Base-by-base conservation (phyloP, 2,797 vertebrate species). In the Pogonophryne albipinna region DNA sequence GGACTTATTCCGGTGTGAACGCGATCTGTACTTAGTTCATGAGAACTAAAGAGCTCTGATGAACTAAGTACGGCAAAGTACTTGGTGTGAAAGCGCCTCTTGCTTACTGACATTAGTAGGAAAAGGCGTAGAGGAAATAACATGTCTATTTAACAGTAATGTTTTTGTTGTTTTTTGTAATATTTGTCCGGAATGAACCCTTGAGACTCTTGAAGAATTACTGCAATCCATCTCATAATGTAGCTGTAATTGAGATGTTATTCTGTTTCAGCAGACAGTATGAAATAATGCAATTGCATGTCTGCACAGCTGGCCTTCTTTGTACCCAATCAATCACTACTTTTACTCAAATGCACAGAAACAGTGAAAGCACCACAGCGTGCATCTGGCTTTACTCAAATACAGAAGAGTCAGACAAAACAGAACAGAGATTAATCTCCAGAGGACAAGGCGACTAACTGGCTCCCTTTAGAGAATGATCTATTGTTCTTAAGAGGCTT, bases 241-340 rank as follows among this genome's bases (percentile, higher is more conserved):
- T 1, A 11, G 23, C n/a, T 41, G 6, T 52, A 44, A 73, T 11
- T 56, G 38, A 58, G 41, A 53, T 46, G 65, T 69, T 57, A 51
- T 67, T 62, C 45, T 4, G 47, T 69, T 63, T 57, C 63, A 41
- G 63, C 20, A 44, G 50, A 2, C n/a, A 19, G 14, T 23, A 59
- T 34, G 62, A 44, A 63, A 55, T 51, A 63, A 55, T 51, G 50
- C 15, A 45, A 34, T 17, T 70, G 5, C 56, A 49, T 49, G 50
- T 77, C 57, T 45, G 15, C 42, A 38, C 60, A 55, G 61, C 3
- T 7, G 27, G 4, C 16, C 62, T 66, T 61, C 23, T 27, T 27
- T 19, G 20, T 5, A 42, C 47, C 3, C 9, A 12, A 42, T 47
- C 19, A 15, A 50, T 55, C 17, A 13, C 6, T 10, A 19, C 16